Conservation (phyloP, 2,113 vertebrate genomes). For the Peromyscus maniculatus region DNA sequence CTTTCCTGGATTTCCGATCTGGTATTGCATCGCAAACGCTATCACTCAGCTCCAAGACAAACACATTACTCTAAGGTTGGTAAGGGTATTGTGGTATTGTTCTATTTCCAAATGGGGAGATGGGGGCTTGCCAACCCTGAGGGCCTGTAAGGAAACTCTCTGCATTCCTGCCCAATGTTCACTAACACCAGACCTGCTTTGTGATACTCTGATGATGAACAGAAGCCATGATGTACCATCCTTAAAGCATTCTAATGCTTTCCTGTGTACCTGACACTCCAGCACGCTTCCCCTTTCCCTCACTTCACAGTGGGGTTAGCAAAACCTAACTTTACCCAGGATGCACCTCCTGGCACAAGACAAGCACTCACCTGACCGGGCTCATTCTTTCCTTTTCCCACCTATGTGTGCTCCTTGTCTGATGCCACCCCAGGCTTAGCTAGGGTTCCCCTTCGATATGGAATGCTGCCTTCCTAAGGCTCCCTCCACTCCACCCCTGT, state of each 20-base stretch:
- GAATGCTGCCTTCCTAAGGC: neutral
- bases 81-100: neutral
- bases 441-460: neutral
- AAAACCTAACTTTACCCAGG: neutral
- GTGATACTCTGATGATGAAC: too few species aligned
- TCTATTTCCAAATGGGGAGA: neutral
- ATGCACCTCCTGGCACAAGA: rapidly evolving
- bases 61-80: too few species aligned
- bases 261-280: neutral
- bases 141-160: too few species aligned
- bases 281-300: neutral
- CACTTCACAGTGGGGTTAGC: neutral
- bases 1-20: neutral
- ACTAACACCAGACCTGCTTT: too few species aligned
- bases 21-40: neutral
- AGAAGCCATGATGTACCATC: neutral
- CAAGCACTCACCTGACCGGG: rapidly evolving
- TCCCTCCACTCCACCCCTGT: too few species aligned
- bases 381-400: neutral
- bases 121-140: neutral
- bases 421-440: too few species aligned
- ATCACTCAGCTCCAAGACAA: neutral
- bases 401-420: rapidly evolving
- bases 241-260: neutral
- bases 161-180: too few species aligned